phyloP scores from a whole-genome alignment of 2,888 invertebrate genomes.

The Polyploca ridens region DNA sequence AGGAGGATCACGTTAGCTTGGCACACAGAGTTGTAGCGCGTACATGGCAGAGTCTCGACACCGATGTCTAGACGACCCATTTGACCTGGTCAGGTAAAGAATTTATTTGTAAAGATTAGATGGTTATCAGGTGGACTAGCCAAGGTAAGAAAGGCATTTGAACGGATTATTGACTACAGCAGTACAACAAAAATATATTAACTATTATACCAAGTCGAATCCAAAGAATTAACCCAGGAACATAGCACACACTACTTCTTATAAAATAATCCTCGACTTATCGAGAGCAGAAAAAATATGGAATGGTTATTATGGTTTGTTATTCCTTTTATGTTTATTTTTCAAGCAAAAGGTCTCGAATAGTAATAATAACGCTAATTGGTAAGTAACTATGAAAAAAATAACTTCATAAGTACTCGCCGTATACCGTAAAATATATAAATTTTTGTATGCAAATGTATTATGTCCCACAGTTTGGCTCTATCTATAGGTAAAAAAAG shows the following conservation, averaged over 20 bases:
- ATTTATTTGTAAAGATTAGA: neutral
- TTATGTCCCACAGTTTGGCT: no score
- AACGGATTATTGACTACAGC: neutral
- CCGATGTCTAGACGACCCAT: constrained; percentile 91
- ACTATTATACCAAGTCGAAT: no score
- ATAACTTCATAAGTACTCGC: no score
- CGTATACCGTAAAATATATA: no score
- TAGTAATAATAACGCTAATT: no score
- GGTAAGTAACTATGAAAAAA: no score
- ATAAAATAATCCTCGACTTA: neutral
- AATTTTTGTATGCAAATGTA: neutral
- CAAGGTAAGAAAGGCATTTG: neutral
- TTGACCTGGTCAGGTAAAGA: constrained; percentile 71
- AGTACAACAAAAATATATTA: neutral
- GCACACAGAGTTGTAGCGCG: constrained; percentile 93
- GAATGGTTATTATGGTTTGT: no score
- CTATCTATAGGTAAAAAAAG: neutral
- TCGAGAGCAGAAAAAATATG: no score
- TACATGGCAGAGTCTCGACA: constrained; percentile 93
- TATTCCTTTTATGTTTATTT: no score
- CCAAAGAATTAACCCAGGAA: no score
- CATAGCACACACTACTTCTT: neutral
- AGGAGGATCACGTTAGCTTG: constrained; percentile 94
- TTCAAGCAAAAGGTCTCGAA: no score
- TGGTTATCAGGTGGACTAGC: neutral